phyloP scores from a whole-genome alignment of 2,797 vertebrate genomes.

The Pempheris klunzingeri region DNA sequence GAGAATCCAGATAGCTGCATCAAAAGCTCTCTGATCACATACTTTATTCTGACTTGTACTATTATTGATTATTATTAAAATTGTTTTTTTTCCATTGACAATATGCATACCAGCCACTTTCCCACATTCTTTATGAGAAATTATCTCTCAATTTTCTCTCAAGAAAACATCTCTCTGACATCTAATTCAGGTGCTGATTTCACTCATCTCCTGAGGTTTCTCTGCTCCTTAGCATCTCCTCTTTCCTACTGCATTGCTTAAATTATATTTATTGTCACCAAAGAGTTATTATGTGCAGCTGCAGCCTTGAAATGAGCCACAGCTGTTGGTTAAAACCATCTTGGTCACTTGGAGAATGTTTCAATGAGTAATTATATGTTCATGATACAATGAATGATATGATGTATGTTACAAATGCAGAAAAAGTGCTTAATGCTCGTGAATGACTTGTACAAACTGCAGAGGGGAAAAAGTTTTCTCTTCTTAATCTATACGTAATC shows the following conservation, averaged over 20 bases:
- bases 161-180: conserved; percentile 37
- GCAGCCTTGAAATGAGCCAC: conserved; percentile 11
- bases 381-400: neutral
- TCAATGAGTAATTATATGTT: neutral
- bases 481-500: neutral
- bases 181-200: conserved; percentile 24
- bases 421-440: neutral
- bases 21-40: conserved; percentile 2
- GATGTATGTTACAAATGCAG: conserved; percentile 13
- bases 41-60: conserved; percentile 2
- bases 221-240: neutral
- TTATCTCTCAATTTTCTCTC: too few relatives aligned
- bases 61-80: conserved; percentile 11
- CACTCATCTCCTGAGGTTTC: conserved; percentile 35
- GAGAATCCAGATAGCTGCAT: conserved; percentile 1
- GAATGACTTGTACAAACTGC: neutral
- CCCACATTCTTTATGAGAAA: conserved; percentile 33
- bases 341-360: conserved; percentile 12
- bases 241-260: conserved; percentile 19
- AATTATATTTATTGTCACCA: conserved; percentile 22
- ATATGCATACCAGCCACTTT: neutral
- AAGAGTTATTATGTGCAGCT: conserved; percentile 22
- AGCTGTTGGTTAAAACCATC: neutral
- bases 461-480: neutral
- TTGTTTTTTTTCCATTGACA: neutral